Evolutionary conservation across 2,113 vertebrate species (phyloP).

Genomic region (Xenopus borealis): DNA sequence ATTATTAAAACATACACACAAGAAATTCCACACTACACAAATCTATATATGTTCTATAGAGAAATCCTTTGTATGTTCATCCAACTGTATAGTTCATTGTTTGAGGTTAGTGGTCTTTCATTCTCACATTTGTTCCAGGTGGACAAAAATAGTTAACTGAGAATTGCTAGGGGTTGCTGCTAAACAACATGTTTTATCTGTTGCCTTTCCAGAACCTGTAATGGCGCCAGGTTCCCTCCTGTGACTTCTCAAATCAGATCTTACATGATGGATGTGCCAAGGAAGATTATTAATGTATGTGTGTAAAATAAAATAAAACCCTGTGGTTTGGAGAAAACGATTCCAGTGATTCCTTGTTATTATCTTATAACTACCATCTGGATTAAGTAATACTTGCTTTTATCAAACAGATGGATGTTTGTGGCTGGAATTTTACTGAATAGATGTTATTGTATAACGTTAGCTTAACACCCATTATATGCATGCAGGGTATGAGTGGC

Average conservation of each 20-base stretch:
- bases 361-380: not conserved
- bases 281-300: not conserved
- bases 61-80: too few species aligned
- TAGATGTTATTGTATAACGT: not conserved
- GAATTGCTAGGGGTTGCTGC: too few species aligned
- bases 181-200: not conserved
- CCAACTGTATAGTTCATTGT: too few species aligned
- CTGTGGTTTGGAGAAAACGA: not conserved
- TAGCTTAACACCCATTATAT: not conserved
- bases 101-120: too few species aligned
- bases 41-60: too few species aligned
- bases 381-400: slow-evolving; percentile 2
- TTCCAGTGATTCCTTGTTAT: slow-evolving; percentile 2
- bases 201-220: not conserved
- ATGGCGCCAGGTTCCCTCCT: not conserved
- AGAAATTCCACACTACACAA: too few species aligned
- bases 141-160: too few species aligned
- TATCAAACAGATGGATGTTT: not conserved
- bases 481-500: too few species aligned
- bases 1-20: too few species aligned
- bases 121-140: too few species aligned
- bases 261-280: not conserved
- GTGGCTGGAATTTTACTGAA: not conserved
- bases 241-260: not conserved
- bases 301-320: not conserved